Evolutionary conservation across 2,797 vertebrate genomes (phyloP), one percentile per base, ranked within the genome.

Genomic region (Austrolebias charrua): DNA sequence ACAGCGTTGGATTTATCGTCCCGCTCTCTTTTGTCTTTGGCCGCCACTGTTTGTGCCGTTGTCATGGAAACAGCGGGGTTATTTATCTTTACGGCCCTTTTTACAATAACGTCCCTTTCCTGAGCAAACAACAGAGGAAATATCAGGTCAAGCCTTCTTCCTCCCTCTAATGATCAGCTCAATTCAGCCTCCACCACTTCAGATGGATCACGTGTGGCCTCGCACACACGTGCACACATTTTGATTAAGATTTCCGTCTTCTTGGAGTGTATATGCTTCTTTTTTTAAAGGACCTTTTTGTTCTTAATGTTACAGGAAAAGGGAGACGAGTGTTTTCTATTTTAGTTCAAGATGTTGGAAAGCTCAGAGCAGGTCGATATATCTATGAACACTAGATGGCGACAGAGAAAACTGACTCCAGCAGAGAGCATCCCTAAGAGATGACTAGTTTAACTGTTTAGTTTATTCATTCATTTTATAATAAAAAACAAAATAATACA

Each of bases 101-200:
- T 92, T 61, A 59, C 89, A 91, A 89, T 92, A 94, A 95, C 92
- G 93, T 92, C 91, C 91, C 88, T 94, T 94, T 93, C 92, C 92
- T 91, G 86, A 90, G 87, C 81, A 94, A 94, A 93, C 90, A 93
- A 94, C 91, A 92, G 89, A 94, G 92, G 93, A 95, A 94, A 94
- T 87, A 90, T 90, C 80, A 86, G 90, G 88, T 92, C 91, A 93
- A 90, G 90, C 90, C 85, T 92, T 16, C 88, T 91, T 91, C 86
- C 86, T 84, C 75, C 60, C 60, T 78, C 66, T 82, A 89, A 90
- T 89, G 91, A 92, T 92, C 90, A 89, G 87, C 82, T 87, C 85
- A 90, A 83, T 83, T 86, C 79, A 79, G 82, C 76, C 79, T 76
- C 51, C 28, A 47, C 63, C 53, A 42, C 87, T 88, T 89, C 84